phyloP scores from a whole-genome alignment of 1,140 invertebrate species.

The Rhyzopertha dominica region DNA sequence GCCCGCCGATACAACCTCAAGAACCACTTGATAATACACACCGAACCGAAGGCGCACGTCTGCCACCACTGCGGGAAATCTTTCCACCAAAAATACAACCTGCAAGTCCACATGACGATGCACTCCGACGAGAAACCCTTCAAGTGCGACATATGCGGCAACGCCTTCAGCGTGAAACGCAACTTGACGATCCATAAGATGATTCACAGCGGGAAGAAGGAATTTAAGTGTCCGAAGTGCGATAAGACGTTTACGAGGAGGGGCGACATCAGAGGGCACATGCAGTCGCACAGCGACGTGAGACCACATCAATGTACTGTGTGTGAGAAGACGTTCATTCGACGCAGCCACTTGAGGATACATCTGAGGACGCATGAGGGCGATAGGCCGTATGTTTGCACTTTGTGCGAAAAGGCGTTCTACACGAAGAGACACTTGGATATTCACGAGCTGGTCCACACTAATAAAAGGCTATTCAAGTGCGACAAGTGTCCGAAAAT shows the following conservation, averaged over 20 bases:
- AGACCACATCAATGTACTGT: conserved; percentile 18
- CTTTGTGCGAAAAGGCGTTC: conserved; percentile 38
- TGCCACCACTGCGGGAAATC: conserved; percentile 23
- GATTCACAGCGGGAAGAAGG: conserved; percentile 10
- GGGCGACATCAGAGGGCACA: conserved; percentile 18
- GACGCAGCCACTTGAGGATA: conserved; percentile 40
- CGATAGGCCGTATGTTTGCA: conserved; percentile 45
- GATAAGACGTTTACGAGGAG: conserved; percentile 24
- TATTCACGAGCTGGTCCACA: conserved; percentile 44
- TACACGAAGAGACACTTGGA: conserved; percentile 43
- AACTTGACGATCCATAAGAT: conserved; percentile 19
- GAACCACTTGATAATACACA: too few relatives aligned
- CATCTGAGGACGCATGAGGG: conserved; percentile 57
- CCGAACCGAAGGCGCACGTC: too few relatives aligned
- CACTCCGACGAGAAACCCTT: conserved; percentile 34
- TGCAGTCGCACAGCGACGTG: conserved; percentile 16
- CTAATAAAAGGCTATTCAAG: conserved; percentile 40
- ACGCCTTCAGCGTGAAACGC: conserved; percentile 36
- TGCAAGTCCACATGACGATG: conserved; percentile 27
- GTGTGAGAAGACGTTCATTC: conserved; percentile 20
- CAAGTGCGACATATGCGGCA: conserved; percentile 44
- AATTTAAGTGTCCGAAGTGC: conserved; percentile 18
- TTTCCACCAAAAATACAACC: conserved; percentile 29
- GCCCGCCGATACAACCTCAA: too few relatives aligned
- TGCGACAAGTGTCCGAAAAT: conserved; percentile 51